Percentiles rank a stretch among this genome's conserved stretches.
Conservation (phyloP, 2,888 invertebrate genomes). For the Phortica okadai region DNA sequence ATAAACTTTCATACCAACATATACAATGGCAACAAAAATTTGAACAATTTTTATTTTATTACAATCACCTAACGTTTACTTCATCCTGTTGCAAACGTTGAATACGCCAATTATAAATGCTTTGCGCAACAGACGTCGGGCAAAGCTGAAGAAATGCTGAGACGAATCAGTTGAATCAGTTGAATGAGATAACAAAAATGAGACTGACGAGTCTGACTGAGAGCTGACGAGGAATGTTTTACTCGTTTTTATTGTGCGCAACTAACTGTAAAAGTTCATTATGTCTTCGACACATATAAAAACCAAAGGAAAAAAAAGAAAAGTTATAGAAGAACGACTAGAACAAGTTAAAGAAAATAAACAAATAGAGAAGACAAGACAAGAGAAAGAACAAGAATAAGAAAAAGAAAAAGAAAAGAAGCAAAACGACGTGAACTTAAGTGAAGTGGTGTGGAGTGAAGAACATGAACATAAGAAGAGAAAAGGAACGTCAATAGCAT, state of each 20-base stretch:
- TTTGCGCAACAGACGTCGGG: not conserved
- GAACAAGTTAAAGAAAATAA: not conserved
- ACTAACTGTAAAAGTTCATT: slow-evolving; percentile 63
- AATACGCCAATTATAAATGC: slow-evolving; percentile 20
- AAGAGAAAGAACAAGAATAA: not conserved
- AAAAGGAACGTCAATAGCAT: not conserved
- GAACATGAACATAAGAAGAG: not conserved
- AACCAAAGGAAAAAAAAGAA: slow-evolving; percentile 32
- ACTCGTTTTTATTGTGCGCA: slow-evolving; percentile 37
- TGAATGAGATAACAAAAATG: not conserved
- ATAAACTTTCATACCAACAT: not conserved
- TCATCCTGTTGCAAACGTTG: not conserved
- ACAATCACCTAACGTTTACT: not conserved
- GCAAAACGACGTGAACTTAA: not conserved
- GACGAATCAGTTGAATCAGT: not conserved
- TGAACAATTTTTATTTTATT: not conserved
- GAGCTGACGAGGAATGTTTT: not conserved
- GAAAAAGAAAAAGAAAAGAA: not conserved
- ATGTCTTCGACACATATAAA: slow-evolving; percentile 33
- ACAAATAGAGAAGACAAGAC: not conserved
- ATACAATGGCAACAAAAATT: not conserved
- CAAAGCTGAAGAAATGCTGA: not conserved
- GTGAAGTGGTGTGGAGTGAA: not conserved
- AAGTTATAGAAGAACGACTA: not conserved
- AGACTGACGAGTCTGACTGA: not conserved